A percentile compares a stretch with the other conserved stretches of the same genome.
These are phyloP conservation scores for Grapholita molesta DNA, from an alignment of 1,140 invertebrate species.

Conservation along the genomic window DNA sequence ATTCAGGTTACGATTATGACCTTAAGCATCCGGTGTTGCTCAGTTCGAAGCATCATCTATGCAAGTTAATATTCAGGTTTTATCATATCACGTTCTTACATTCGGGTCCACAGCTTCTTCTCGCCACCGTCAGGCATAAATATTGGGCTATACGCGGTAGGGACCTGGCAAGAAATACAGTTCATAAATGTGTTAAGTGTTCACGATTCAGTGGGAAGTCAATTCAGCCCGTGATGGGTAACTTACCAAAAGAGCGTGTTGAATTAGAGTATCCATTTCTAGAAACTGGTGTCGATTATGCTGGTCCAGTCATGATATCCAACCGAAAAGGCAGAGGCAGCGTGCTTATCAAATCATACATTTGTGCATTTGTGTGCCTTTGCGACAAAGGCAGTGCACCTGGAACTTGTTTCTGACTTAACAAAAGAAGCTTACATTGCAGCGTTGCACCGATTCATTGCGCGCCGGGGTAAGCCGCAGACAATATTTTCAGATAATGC, in stretches of 20 bases:
- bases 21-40: neutral
- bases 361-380: conserved; percentile 38
- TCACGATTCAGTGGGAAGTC: neutral
- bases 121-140: conserved; percentile 18
- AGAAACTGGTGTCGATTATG: conserved; percentile 26
- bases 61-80: conserved; percentile 18
- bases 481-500: conserved; percentile 31
- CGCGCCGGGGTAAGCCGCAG: conserved; percentile 31
- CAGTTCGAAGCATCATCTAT: neutral
- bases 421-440: conserved; percentile 33
- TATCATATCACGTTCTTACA: conserved; percentile 20
- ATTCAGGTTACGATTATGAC: neutral
- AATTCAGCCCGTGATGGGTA: conserved; percentile 6
- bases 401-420: conserved; percentile 41
- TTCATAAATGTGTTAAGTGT: neutral
- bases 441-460: conserved; percentile 29
- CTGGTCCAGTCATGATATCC: conserved; percentile 32
- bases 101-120: conserved; percentile 20
- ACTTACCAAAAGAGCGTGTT: neutral
- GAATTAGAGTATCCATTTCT: conserved; percentile 32
- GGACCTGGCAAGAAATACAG: conserved; percentile 18
- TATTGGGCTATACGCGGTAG: conserved; percentile 26
- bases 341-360: conserved; percentile 29
- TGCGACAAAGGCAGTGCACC: conserved; percentile 37
- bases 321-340: conserved; percentile 20